Evolutionary conservation across 2,113 vertebrate species (phyloP).

Genomic region (Numida meleagris): DNA sequence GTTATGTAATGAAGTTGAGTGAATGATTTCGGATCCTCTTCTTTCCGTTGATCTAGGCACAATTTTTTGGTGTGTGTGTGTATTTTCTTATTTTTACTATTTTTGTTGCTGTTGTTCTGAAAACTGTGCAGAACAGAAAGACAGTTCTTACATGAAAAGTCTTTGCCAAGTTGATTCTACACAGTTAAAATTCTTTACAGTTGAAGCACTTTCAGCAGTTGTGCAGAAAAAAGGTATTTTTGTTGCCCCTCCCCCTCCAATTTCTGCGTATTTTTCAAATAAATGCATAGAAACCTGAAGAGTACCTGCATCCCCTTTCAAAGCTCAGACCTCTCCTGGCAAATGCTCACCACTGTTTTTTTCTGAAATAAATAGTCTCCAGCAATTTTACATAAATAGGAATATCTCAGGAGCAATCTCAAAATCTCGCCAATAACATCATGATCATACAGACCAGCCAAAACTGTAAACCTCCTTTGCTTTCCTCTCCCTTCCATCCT

Average conservation of each 20-base stretch:
- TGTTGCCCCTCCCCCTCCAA: not conserved
- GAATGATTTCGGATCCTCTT: not conserved
- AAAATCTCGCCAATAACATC: not conserved
- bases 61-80: not conserved
- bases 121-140: not conserved
- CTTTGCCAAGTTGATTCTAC: not conserved
- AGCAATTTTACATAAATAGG: not conserved
- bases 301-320: not conserved
- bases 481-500: not conserved
- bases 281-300: conserved; percentile 1
- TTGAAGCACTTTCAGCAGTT: conserved; percentile 11
- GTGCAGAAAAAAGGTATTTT: not conserved
- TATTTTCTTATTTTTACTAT: not conserved
- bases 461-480: not conserved
- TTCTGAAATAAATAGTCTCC: not conserved
- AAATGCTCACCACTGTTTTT: not conserved
- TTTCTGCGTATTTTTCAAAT: conserved; percentile 15
- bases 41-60: not conserved
- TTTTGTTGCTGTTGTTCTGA: not conserved
- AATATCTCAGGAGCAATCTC: not conserved
- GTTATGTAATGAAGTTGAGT: not conserved
- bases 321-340: not conserved
- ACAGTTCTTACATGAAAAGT: accelerated
- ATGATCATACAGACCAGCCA: not conserved
- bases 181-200: not conserved